A percentile compares a stretch with the other conserved stretches of the same genome.
Evolutionary conservation across 2,888 invertebrate genomes (phyloP).

Genomic region (Drosophila neonasuta): DNA sequence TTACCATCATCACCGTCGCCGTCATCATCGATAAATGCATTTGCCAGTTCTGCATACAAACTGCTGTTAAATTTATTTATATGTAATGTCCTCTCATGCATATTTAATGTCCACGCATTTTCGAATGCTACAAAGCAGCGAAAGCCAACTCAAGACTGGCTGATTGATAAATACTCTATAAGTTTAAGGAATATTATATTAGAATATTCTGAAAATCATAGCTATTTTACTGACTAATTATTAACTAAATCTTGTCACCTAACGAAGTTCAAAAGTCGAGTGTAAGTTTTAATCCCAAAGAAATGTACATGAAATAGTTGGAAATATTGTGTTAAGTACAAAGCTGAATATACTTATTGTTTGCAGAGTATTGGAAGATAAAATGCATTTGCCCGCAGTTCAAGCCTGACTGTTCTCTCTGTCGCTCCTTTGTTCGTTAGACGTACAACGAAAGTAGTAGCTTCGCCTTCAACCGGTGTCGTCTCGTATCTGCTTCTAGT

Average conservation of each 20-base stretch:
- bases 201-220: neutral
- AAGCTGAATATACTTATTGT: neutral
- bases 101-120: constrained; percentile 78
- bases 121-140: constrained; percentile 18
- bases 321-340: too few relatives aligned
- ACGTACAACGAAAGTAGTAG: constrained; percentile 29
- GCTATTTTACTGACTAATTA: too few relatives aligned
- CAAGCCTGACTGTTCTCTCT: constrained; percentile 11
- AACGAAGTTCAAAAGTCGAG: too few relatives aligned
- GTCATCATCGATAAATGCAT: constrained; percentile 75
- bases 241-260: too few relatives aligned
- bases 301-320: too few relatives aligned
- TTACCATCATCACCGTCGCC: constrained; percentile 72
- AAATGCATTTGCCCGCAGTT: constrained; percentile 64
- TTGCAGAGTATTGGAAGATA: constrained; percentile 40
- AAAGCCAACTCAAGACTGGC: constrained; percentile 1
- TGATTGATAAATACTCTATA: neutral
- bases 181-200: too few relatives aligned
- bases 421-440: neutral
- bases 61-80: constrained; percentile 78
- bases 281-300: too few relatives aligned
- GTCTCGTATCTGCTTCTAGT: constrained; percentile 61
- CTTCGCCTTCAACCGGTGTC: constrained; percentile 31
- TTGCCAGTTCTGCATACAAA: constrained; percentile 74
- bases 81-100: constrained; percentile 78